phyloP scores from a whole-genome alignment of 1,140 invertebrate genomes.

The Drosophila rufa region DNA sequence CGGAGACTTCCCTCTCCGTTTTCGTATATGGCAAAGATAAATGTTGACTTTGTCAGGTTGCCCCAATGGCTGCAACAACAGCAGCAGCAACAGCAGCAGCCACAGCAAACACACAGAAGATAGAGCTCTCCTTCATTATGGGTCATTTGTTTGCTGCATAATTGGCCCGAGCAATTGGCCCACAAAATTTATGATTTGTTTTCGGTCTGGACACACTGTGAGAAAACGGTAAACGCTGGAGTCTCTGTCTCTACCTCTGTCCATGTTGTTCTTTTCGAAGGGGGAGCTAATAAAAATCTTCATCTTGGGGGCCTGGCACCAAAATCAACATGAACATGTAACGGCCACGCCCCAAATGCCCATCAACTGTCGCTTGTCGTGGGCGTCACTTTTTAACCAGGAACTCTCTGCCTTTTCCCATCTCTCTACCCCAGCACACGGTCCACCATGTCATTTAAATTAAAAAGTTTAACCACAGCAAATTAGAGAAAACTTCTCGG shows the following conservation, averaged over 20 bases:
- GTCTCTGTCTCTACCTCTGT: neutral
- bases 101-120: conserved; percentile 28
- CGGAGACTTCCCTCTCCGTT: conserved; percentile 24
- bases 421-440: neutral
- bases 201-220: conserved; percentile 38
- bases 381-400: conserved; percentile 57
- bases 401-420: neutral
- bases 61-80: conserved; percentile 36
- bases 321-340: conserved; percentile 65
- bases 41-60: conserved; percentile 80
- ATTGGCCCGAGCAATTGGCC: conserved; percentile 76
- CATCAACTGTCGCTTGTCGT: conserved; percentile 66
- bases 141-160: conserved; percentile 83
- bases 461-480: conserved; percentile 74
- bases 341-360: conserved; percentile 65
- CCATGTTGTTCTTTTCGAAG: conserved; percentile 51
- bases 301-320: conserved; percentile 48
- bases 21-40: conserved; percentile 76
- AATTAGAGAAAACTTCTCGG: conserved; percentile 58
- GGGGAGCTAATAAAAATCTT: conserved; percentile 64
- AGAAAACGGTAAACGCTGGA: conserved; percentile 63
- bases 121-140: conserved; percentile 71
- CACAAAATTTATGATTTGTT: conserved; percentile 79
- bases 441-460: conserved; percentile 75
- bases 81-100: conserved; percentile 16